Percentiles rank a stretch among this genome's conserved stretches.
Evolutionary conservation across 2,113 vertebrate species (phyloP).

Genomic region (Dendropsophus ebraccatus): DNA sequence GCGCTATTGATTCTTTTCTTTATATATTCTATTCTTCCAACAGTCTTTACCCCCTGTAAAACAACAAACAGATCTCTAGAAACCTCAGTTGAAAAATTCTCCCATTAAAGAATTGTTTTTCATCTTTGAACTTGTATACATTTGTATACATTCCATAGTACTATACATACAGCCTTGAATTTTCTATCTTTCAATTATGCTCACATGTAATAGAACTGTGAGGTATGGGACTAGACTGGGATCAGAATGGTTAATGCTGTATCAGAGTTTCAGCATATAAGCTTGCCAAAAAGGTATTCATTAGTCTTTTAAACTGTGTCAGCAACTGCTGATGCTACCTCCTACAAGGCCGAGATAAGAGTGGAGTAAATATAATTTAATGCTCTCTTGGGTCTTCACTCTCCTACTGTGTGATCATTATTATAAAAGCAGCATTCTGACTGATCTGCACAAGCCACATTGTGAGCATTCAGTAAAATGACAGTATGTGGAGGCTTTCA

Average conservation of each 20-base stretch:
- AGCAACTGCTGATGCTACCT: constrained; percentile 57
- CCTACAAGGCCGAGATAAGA: constrained; percentile 57
- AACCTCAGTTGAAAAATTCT: background rate
- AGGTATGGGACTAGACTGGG: background rate
- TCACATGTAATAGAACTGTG: background rate
- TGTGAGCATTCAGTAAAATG: constrained; percentile 44
- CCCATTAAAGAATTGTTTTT: background rate
- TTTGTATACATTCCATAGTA: background rate
- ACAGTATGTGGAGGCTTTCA: background rate
- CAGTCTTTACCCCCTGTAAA: background rate
- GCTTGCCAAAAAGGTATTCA: constrained; percentile 57
- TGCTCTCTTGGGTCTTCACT: constrained; percentile 53
- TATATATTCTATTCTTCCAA: background rate
- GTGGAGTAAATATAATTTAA: constrained; percentile 60
- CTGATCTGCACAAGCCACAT: constrained; percentile 43
- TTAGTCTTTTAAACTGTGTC: constrained; percentile 59
- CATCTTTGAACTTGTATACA: background rate
- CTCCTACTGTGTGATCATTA: constrained; percentile 57
- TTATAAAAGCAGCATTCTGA: constrained; percentile 54
- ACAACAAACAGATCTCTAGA: constrained; percentile 28
- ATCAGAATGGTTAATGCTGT: constrained; percentile 34
- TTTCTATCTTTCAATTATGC: background rate
- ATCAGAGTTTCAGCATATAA: constrained; percentile 36
- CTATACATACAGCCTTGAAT: background rate
- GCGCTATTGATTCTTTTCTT: too few species aligned